A percentile compares a stretch with the other conserved stretches of the same genome.
Conservation (phyloP, 1,140 invertebrate species). For the Mactra quadrangularis region DNA sequence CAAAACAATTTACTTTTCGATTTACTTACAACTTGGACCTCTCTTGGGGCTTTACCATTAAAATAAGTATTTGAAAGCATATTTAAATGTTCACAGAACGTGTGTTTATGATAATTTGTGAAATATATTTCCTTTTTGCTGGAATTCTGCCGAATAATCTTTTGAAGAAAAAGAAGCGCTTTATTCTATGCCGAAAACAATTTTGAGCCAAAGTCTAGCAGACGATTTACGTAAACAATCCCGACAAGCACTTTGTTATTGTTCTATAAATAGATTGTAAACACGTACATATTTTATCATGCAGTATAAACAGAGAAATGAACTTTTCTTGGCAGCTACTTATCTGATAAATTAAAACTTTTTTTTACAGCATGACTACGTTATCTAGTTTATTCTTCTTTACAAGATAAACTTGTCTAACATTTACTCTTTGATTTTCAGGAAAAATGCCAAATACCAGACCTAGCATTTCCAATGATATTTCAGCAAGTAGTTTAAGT, state of each 20-base stretch:
- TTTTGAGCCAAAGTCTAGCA: not conserved
- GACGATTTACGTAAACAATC: not conserved
- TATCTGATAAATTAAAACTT: constrained; percentile 1
- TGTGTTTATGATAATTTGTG: not conserved
- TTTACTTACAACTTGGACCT: too few relatives aligned
- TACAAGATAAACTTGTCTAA: not conserved
- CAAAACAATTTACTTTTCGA: too few relatives aligned
- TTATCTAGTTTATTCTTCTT: not conserved
- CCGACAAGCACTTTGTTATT: not conserved
- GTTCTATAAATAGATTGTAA: constrained; percentile 30
- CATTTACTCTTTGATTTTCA: not conserved
- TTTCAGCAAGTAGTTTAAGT: constrained; percentile 25
- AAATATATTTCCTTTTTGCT: not conserved
- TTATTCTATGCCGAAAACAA: not conserved
- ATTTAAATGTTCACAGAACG: not conserved
- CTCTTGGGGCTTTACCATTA: too few relatives aligned
- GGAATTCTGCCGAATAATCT: not conserved
- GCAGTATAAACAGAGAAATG: constrained; percentile 7
- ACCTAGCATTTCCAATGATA: constrained; percentile 17
- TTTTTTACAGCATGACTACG: too few relatives aligned
- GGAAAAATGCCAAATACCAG: constrained; percentile 46
- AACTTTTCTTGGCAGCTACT: not conserved
- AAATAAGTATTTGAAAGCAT: too few relatives aligned
- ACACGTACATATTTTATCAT: constrained; percentile 14
- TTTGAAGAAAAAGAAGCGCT: not conserved